Percentiles rank a stretch among this genome's conserved stretches.
Conservation (phyloP, 2,113 vertebrate genomes). For the Anoplopoma fimbria region DNA sequence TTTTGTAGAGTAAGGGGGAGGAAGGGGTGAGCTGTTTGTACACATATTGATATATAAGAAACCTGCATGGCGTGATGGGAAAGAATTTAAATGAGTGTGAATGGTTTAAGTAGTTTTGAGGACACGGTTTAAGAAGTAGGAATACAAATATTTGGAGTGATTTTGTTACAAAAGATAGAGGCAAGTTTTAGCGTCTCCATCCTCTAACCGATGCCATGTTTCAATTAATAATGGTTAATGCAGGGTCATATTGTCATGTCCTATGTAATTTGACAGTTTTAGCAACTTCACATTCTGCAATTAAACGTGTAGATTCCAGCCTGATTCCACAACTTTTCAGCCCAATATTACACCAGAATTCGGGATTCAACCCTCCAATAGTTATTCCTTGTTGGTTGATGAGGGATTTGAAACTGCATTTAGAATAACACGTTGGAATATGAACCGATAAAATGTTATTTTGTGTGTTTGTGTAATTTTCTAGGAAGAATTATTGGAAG, state of each 20-base stretch:
- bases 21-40: conserved; percentile 6
- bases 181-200: not conserved
- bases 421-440: not conserved
- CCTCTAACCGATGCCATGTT: not conserved
- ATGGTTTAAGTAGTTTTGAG: not conserved
- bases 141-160: not conserved
- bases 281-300: not conserved
- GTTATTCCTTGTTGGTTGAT: not conserved
- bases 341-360: not conserved
- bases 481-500: not conserved
- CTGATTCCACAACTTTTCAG: not conserved
- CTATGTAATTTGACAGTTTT: not conserved
- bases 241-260: not conserved
- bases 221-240: not conserved
- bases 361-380: not conserved
- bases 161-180: not conserved
- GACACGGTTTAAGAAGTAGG: not conserved
- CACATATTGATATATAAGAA: conserved; percentile 27
- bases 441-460: not conserved
- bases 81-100: conserved; percentile 26
- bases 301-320: not conserved
- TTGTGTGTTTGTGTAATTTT: not conserved
- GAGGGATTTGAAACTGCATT: not conserved
- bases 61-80: conserved; percentile 32
- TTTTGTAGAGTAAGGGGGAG: conserved; percentile 28